Percentiles rank a stretch among this genome's conserved stretches.
These are phyloP conservation scores for Whitmania pigra DNA, from an alignment of 1,140 invertebrate species.

Conservation along the genomic window DNA sequence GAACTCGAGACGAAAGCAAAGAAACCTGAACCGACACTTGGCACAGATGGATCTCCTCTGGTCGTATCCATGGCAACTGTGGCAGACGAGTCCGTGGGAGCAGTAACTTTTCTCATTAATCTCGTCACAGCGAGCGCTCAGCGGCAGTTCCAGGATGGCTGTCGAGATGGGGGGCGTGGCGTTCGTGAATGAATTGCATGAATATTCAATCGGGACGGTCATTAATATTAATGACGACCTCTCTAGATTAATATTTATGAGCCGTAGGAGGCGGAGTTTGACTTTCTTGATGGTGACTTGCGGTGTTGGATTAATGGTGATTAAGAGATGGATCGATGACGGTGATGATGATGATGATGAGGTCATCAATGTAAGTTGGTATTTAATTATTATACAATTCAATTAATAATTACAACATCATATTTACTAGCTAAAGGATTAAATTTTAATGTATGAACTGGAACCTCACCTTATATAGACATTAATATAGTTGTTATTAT, in stretches of 20 bases:
- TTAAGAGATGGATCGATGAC: background rate
- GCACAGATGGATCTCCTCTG: background rate
- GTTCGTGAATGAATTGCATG: slow-evolving; percentile 1
- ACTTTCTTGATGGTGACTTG: background rate
- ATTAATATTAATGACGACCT: background rate
- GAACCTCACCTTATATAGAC: too few relatives aligned
- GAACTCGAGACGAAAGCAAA: too few relatives aligned
- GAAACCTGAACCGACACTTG: slow-evolving; percentile 6
- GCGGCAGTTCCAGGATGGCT: slow-evolving; percentile 16
- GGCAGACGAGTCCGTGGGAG: slow-evolving; percentile 20
- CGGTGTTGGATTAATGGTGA: background rate
- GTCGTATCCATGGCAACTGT: slow-evolving; percentile 7
- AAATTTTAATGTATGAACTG: too few relatives aligned
- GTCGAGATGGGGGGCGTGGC: too few relatives aligned
- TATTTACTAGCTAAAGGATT: too few relatives aligned
- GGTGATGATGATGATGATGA: background rate
- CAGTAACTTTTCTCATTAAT: slow-evolving; percentile 22
- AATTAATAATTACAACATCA: too few relatives aligned
- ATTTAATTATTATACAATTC: too few relatives aligned
- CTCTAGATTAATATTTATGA: slow-evolving; percentile 9
- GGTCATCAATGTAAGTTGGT: too few relatives aligned
- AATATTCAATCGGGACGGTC: background rate
- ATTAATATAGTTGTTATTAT: too few relatives aligned
- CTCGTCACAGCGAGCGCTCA: slow-evolving; percentile 19
- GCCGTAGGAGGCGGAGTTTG: background rate